phyloP scores from a whole-genome alignment of 2,113 vertebrate species.

The Hystrix brachyura region DNA sequence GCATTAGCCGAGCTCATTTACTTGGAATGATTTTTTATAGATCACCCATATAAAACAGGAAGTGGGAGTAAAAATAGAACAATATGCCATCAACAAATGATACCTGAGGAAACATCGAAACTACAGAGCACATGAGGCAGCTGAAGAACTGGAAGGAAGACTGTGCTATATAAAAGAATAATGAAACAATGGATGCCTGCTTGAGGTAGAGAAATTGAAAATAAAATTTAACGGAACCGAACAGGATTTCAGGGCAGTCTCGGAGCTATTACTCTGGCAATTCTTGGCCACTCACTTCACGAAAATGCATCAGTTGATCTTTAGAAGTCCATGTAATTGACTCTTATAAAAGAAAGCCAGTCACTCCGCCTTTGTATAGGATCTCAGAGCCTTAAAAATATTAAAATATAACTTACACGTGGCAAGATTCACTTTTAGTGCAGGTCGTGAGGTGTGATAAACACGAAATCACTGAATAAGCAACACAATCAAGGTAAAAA shows the following conservation, averaged over 20 bases:
- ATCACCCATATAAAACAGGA: not conserved
- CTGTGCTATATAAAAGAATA: slow-evolving; percentile 16
- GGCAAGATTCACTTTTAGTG: not conserved
- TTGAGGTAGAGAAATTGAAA: not conserved
- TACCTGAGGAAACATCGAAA: not conserved
- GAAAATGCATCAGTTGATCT: not conserved
- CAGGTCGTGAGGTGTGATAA: not conserved
- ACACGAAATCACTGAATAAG: not conserved
- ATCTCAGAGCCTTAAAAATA: not conserved
- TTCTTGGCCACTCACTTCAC: not conserved
- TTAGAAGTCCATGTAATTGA: not conserved
- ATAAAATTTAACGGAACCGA: not conserved
- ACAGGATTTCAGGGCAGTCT: not conserved
- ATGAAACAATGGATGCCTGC: not conserved
- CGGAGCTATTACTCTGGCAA: not conserved
- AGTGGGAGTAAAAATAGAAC: not conserved
- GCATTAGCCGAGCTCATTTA: slow-evolving; percentile 57
- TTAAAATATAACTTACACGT: not conserved
- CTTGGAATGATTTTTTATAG: not conserved
- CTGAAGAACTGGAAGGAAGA: not conserved
- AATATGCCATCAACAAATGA: not conserved
- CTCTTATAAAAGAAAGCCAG: not conserved
- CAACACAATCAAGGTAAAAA: not conserved
- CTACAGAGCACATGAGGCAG: not conserved
- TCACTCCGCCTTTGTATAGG: not conserved